phyloP scores from a whole-genome alignment of 1,140 invertebrate genomes.

The Belonocnema kinseyi region DNA sequence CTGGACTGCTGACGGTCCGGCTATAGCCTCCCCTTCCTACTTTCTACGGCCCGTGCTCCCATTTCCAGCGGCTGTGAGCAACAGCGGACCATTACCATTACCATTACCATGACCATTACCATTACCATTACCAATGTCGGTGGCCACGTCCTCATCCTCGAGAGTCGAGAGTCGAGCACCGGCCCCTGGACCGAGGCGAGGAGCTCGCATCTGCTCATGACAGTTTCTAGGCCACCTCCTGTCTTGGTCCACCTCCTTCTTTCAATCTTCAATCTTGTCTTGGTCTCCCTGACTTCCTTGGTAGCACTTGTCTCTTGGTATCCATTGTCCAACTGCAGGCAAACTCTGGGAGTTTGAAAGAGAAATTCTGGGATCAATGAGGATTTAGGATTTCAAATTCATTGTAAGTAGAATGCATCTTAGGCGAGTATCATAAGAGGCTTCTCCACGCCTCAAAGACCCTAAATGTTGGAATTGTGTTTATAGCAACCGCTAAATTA shows the following conservation, averaged over 20 bases:
- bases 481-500: no score
- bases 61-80: constrained; percentile 64
- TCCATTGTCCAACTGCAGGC: constrained; percentile 35
- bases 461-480: no score
- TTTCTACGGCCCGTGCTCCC: constrained; percentile 72
- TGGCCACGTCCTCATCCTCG: constrained; percentile 45
- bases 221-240: constrained; percentile 66
- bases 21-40: constrained; percentile 75
- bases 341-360: no score
- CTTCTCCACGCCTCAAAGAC: no score
- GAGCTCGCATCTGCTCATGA: constrained; percentile 42
- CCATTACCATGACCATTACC: constrained; percentile 64
- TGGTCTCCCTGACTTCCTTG: constrained; percentile 22
- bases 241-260: constrained; percentile 37
- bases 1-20: constrained; percentile 65
- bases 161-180: neutral
- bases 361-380: constrained; percentile 30
- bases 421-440: no score
- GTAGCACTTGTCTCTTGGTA: constrained; percentile 18
- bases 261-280: constrained; percentile 11
- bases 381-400: neutral
- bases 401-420: no score
- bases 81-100: constrained; percentile 65
- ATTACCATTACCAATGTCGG: constrained; percentile 60
- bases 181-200: constrained; percentile 42